Evolutionary conservation across 1,140 invertebrate genomes (phyloP).

Genomic region (Phocides pigmalion): DNA sequence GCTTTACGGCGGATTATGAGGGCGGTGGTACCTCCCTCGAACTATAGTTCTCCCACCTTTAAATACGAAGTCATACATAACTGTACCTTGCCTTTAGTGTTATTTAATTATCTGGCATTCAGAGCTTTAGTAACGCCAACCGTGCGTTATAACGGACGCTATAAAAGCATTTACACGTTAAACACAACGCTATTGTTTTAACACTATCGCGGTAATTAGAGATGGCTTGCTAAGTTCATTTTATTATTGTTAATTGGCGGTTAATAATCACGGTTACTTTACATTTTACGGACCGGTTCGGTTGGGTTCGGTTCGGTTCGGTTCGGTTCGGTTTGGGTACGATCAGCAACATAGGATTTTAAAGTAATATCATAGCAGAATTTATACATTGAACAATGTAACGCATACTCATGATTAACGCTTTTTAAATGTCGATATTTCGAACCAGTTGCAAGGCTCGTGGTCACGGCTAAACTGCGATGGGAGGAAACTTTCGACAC

Average conservation of each 20-base stretch:
- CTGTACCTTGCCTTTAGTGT: not conserved
- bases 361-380: too few species aligned
- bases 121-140: constrained; percentile 1
- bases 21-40: too few species aligned
- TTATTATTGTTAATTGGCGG: constrained; percentile 5
- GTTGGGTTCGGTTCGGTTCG: not conserved
- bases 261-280: not conserved
- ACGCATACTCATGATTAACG: too few species aligned
- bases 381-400: too few species aligned
- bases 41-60: too few species aligned
- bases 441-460: too few species aligned
- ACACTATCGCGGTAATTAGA: constrained; percentile 2
- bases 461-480: too few species aligned
- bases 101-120: not conserved
- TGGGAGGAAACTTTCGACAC: too few species aligned
- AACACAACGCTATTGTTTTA: constrained; percentile 15
- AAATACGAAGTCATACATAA: not conserved
- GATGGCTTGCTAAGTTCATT: constrained; percentile 16
- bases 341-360: too few species aligned
- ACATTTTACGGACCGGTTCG: not conserved
- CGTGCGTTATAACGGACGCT: constrained; percentile 8
- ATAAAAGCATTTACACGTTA: constrained; percentile 12
- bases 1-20: too few species aligned
- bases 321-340: too few species aligned
- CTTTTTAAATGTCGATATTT: too few species aligned